phyloP scores from a whole-genome alignment of 1,140 invertebrate genomes.

The Drosophila pseudoananassae region DNA sequence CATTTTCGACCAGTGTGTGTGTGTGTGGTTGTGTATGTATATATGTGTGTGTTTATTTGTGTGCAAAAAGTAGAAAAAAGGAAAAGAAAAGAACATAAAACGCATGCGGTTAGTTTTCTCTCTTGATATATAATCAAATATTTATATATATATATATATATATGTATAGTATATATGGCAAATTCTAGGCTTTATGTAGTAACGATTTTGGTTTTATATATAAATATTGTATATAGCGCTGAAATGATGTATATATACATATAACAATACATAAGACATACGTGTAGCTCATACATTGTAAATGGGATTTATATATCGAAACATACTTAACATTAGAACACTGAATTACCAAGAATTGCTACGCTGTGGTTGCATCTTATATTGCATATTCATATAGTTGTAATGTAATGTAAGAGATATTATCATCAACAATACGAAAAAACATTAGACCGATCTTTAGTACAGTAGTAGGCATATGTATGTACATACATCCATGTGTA shows the following conservation, averaged over 20 bases:
- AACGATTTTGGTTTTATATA: constrained; percentile 46
- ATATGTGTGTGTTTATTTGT: constrained; percentile 65
- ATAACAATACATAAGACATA: constrained; percentile 82
- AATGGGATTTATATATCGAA: constrained; percentile 63
- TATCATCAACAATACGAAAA: constrained; percentile 61
- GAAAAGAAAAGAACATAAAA: constrained; percentile 84
- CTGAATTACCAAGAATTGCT: constrained; percentile 76
- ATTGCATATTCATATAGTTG: constrained; percentile 36
- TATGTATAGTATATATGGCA: constrained; percentile 57
- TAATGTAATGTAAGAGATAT: constrained; percentile 1
- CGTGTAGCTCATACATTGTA: constrained; percentile 73
- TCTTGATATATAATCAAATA: constrained; percentile 77
- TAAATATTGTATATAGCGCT: constrained; percentile 56
- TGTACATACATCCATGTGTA: constrained; percentile 45
- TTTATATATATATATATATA: constrained; percentile 56
- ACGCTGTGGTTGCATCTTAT: constrained; percentile 58
- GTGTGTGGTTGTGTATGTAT: constrained; percentile 44
- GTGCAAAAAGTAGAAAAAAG: constrained; percentile 81
- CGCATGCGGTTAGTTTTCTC: constrained; percentile 84
- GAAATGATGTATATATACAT: constrained; percentile 76
- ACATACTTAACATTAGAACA: constrained; percentile 79
- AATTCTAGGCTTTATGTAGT: constrained; percentile 77
- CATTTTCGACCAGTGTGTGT: constrained; percentile 67
- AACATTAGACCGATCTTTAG: constrained; percentile 69
- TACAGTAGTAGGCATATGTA: constrained; percentile 54